Evolutionary conservation across 37 sponge, comb jelly and placozoan species (phyloP), one percentile per base, ranked within the genome.

Genomic region (Diacarnus erythraeanus): DNA sequence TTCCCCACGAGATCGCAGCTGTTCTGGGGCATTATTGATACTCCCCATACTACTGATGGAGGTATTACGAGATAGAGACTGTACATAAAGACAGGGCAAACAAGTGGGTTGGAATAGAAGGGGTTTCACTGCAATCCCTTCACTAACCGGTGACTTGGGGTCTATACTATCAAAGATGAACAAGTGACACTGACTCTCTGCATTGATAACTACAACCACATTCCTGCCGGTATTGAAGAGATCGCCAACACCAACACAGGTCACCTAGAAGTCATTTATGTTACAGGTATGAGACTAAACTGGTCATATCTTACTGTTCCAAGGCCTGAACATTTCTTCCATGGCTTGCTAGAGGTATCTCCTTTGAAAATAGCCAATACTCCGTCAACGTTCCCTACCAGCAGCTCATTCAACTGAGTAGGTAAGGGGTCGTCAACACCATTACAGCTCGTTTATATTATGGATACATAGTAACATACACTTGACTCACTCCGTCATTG

Each of bases 321-420:
- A 35, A 94, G 78, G 41, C 72, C 93, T 59, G 71, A 70, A 26
- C 72, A 60, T 29, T 34, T 79, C 59, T 65, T 87, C 93, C 93
- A 91, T 9, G 88, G 80, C 38, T 72, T 87, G 21, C 42, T 69
- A 41, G 39, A 15, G 1, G 54, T 42, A 30, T 63, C 77, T 84
- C 88, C 88, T 75, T 95, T 95, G 80, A 89, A 91, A 23, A 95
- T 66, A 20, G 82, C 81, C 26, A 95, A 80, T 26, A 37, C 40
- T 43, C 96, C 96, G 54, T 78, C 82, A 23, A 95, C 90, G 64
- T 89, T 95, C 1, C 93, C 96, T 21, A 89, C 42, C 20, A 83
- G 65, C 29, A 91, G 47, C 72, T 95, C 96, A 61, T 86, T 86
- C 27, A 72, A 29, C 96, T 94, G 79, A 2, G 5, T 25, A 3